Percentiles rank a stretch among this genome's conserved stretches.
These are phyloP conservation scores for Pandemis corylana DNA, from an alignment of 2,888 invertebrate genomes.

Conservation along the genomic window DNA sequence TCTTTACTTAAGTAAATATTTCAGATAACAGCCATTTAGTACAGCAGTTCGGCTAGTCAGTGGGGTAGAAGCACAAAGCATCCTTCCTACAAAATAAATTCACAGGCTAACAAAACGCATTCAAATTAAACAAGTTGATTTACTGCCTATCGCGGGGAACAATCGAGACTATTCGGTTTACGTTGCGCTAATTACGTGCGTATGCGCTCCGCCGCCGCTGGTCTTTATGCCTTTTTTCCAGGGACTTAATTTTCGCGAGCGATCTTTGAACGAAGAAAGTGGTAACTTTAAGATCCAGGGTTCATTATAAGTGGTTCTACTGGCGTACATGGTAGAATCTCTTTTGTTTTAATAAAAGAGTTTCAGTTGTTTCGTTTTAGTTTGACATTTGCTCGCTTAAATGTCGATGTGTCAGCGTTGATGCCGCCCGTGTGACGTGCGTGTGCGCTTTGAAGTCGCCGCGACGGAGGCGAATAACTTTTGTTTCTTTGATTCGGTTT, in stretches of 20 bases:
- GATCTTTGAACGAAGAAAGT: neutral
- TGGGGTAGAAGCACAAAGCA: neutral
- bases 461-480: constrained; percentile 43
- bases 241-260: constrained; percentile 24
- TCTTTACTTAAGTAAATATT: neutral
- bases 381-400: constrained; percentile 49
- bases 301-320: neutral
- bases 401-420: constrained; percentile 70
- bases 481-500: constrained; percentile 43
- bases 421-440: constrained; percentile 64
- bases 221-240: constrained; percentile 45
- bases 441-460: constrained; percentile 63
- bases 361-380: constrained; percentile 67
- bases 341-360: constrained; percentile 49
- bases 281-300: neutral
- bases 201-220: constrained; percentile 46
- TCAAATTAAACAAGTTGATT: constrained; percentile 41
- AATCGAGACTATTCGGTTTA: constrained; percentile 46
- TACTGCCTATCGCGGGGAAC: constrained; percentile 38
- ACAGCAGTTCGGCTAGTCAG: neutral
- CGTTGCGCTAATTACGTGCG: constrained; percentile 59
- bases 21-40: neutral
- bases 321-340: neutral
- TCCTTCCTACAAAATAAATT: neutral
- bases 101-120: constrained; percentile 10